These are phyloP conservation scores for Siniperca knerii DNA, from an alignment of 2,113 vertebrate genomes.

Conservation along the genomic window DNA sequence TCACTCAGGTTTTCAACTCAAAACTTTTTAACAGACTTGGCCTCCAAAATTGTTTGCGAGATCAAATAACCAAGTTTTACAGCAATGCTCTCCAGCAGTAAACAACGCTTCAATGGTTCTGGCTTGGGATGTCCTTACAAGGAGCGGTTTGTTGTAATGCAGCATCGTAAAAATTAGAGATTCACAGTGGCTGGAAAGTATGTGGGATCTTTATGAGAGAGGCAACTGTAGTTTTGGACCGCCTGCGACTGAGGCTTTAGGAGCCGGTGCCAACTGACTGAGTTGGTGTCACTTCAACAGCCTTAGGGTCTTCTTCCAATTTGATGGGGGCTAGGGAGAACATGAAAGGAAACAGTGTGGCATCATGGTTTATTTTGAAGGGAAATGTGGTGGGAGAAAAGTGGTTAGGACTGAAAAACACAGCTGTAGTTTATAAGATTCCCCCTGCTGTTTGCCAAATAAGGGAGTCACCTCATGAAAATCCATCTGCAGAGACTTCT, in stretches of 20 bases:
- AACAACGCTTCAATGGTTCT: conserved; percentile 66
- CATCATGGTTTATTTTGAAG: not conserved
- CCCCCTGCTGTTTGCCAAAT: conserved; percentile 2
- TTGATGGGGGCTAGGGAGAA: not conserved
- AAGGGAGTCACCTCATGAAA: conserved; percentile 2
- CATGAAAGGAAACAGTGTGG: not conserved
- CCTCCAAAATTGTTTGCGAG: conserved; percentile 34
- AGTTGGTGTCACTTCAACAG: conserved; percentile 29
- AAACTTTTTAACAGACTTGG: conserved; percentile 32
- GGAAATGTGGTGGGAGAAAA: not conserved
- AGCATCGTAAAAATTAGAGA: conserved; percentile 59
- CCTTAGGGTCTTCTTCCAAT: not conserved
- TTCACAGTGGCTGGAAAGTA: conserved; percentile 60
- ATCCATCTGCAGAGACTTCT: conserved; percentile 3
- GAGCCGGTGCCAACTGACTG: conserved; percentile 39
- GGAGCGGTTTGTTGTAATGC: conserved; percentile 56
- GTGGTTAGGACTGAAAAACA: conserved; percentile 13
- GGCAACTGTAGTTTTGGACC: conserved; percentile 38
- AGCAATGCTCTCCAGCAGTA: conserved; percentile 35
- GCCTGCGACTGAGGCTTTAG: conserved; percentile 21
- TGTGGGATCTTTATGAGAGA: conserved; percentile 59
- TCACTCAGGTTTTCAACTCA: conserved; percentile 35
- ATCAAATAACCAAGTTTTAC: conserved; percentile 35
- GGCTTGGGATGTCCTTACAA: conserved; percentile 63
- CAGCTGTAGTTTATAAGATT: conserved; percentile 2